These are phyloP conservation scores for Agrotis puta DNA, from an alignment of 2,888 invertebrate species.

Conservation along the genomic window DNA sequence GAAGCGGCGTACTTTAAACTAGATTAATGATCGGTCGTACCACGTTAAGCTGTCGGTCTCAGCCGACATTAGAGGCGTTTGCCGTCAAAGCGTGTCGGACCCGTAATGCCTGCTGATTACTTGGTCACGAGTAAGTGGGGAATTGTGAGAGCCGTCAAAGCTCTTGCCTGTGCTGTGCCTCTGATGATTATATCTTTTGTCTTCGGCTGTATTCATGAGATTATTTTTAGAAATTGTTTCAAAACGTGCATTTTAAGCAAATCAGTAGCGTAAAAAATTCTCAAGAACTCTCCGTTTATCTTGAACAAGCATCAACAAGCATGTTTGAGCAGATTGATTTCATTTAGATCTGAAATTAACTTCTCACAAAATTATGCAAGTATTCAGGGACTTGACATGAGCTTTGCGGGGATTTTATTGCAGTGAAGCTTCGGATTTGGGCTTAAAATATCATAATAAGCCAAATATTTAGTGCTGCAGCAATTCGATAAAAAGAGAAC, in stretches of 20 bases:
- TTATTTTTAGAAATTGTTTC: constrained; percentile 3
- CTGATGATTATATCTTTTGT: constrained; percentile 31
- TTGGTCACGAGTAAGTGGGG: constrained; percentile 52
- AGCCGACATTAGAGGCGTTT: constrained; percentile 62
- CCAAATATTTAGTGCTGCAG: constrained; percentile 30
- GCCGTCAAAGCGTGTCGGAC: constrained; percentile 58
- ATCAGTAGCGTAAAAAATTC: background rate
- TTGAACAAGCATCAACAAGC: background rate
- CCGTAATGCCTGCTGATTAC: constrained; percentile 63
- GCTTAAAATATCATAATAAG: constrained; percentile 21
- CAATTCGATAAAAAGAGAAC: constrained; percentile 34
- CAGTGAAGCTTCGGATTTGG: constrained; percentile 2
- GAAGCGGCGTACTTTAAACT: constrained; percentile 62
- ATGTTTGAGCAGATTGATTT: background rate
- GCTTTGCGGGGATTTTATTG: too few species aligned
- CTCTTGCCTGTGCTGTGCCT: constrained; percentile 16
- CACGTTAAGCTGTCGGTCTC: constrained; percentile 64
- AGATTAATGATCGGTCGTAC: constrained; percentile 64
- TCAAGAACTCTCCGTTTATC: background rate
- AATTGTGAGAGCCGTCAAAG: constrained; percentile 51
- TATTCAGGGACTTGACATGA: background rate
- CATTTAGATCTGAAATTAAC: background rate
- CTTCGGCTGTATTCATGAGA: constrained; percentile 11
- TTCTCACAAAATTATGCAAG: background rate
- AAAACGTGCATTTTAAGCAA: background rate